Evolutionary conservation across 2,888 invertebrate genomes (phyloP), one percentile per base, ranked within the genome.

Genomic region (Drosophila maculinotata): DNA sequence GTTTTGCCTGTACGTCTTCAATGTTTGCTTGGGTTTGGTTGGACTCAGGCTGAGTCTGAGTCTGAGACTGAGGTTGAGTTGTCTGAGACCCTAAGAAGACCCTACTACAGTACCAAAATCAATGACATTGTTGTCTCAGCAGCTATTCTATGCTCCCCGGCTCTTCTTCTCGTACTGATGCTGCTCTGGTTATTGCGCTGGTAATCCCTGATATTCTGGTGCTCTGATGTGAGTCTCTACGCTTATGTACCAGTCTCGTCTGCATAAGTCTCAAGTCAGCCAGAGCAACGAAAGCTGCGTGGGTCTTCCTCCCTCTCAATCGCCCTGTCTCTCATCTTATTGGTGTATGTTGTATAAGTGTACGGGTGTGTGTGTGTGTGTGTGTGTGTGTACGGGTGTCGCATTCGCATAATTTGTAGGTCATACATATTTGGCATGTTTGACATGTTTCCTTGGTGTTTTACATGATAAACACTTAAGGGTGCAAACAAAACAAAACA

Each of bases 361-460:
- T 36, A 10, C 12, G 14, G 3, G 1, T 31, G 7, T 47, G 31
- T 17, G 35, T 48, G 25, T 49, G 38, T 45, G 38, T 56, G 42
- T 28, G 35, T 53, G 39, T 39, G 48, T 41, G 41, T 42, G 23
- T n/a, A 23, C 17, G 69, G 65, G 69, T 81, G 86, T 70, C 83
- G 66, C 69, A 66, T 69, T 72, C 71, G 87, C 73, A 84, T 84
- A 87, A 88, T 87, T 87, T 86, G 84, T 86, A 75, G 86, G 88
- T 86, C 86, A 82, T 75, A 71, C 86, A 87, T 88, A 82, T 80
- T 82, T 84, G 73, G 77, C 69, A 88, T 89, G 88, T 89, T 86
- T 84, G 79, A 79, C 87, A 87, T 87, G 83, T 79, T 81, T 85
- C 71, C 77, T 87, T 75, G 73, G 66, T 81, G 79, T 86, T 87